Percentiles rank a stretch among this genome's conserved stretches.
Conservation (phyloP, 1,140 invertebrate genomes). For the Drosophila albomicans region DNA sequence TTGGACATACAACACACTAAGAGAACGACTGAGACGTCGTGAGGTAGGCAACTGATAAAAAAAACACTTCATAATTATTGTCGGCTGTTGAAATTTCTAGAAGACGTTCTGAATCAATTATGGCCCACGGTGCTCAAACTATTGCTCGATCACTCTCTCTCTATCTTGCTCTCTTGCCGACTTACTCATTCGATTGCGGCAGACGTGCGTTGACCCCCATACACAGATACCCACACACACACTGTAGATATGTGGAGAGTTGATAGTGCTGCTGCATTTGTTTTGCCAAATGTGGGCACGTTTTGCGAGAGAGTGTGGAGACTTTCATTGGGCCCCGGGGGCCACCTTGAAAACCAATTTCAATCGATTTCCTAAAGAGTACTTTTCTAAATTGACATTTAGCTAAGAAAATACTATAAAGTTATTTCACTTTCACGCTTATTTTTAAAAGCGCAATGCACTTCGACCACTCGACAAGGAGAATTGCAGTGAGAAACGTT, state of each 20-base stretch:
- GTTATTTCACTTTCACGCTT: constrained; percentile 48
- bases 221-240: constrained; percentile 1
- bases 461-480: not conserved
- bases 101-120: constrained; percentile 24
- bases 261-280: constrained; percentile 24
- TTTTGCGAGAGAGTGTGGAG: constrained; percentile 16
- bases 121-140: constrained; percentile 37
- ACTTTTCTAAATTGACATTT: constrained; percentile 61
- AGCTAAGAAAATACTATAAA: constrained; percentile 49
- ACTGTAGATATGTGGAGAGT: constrained; percentile 9
- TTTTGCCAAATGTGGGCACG: constrained; percentile 29
- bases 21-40: not conserved
- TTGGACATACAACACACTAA: constrained; percentile 3
- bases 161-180: constrained; percentile 1
- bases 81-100: constrained; percentile 8
- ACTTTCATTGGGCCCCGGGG: constrained; percentile 7
- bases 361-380: constrained; percentile 32
- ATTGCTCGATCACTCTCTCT: constrained; percentile 25
- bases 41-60: not conserved
- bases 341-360: constrained; percentile 57
- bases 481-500: not conserved
- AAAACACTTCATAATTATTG: not conserved
- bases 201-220: constrained; percentile 49
- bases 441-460: constrained; percentile 36
- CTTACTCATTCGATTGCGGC: constrained; percentile 15